Evolutionary conservation across 2,888 invertebrate species (phyloP), one percentile per base, ranked within the genome.

Genomic region (Brachyptera risi): DNA sequence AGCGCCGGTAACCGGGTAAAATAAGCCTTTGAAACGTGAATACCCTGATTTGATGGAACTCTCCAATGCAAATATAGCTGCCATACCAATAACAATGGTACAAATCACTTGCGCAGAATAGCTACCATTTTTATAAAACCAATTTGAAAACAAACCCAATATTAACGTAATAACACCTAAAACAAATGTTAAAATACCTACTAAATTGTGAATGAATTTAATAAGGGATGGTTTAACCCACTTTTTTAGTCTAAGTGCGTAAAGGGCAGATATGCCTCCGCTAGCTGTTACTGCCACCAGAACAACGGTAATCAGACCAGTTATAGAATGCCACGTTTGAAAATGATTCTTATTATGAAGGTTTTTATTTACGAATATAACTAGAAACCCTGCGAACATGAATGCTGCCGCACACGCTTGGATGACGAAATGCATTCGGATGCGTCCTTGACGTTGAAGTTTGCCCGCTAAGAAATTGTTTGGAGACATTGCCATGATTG

Each of bases 341-440:
- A 64, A 64, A 56, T 64, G 64, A 7, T 56, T 42, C 27, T 61
- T 64, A 21, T 50, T 31, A 31, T 59, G 56, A 17, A 56, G 21
- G 56, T 61, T 64, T 35, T 64, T 64, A 37, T 61, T 64, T n/a
- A 64, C 47, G 19, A 64, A 61, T 17, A 64, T 59, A 26, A 61
- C 38, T 19, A 64, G 37, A 31, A 64, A 64, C 4, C 64, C 64
- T 27, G 59, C 31, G 38, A 61, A 61, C 24, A 64, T 64, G 31
- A 59, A 61, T n/a, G 31, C 42, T 3, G 57, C 64, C 2, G 61
- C 64, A 24, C 31, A 23, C 24, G 64, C 64, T 31, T 64, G 64
- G 13, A 64, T 35, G 24, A 64, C 51, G 57, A 61, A 64, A 37
- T 64, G 64, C 13, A 59, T 17, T 3, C 61, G 61, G 7, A 64